Conservation (phyloP, 2,888 invertebrate genomes). For the Crossocerus cetratus region DNA sequence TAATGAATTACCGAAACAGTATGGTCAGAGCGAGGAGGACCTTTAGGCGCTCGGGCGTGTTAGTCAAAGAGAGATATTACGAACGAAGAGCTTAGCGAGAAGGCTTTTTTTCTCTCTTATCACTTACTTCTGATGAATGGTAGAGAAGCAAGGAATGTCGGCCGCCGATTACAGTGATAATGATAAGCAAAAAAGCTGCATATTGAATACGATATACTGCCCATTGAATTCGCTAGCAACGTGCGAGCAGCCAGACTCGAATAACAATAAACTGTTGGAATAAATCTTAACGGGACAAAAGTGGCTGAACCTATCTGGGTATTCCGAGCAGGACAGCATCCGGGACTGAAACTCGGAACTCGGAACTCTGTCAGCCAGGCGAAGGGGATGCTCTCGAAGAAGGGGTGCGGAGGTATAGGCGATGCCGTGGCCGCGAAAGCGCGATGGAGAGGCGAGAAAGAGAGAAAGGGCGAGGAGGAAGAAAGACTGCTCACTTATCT, state of each 20-base stretch:
- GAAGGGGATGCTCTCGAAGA: not conserved
- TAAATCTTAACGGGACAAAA: slow-evolving; percentile 70
- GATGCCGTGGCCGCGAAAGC: too few species aligned
- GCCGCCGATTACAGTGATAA: too few species aligned
- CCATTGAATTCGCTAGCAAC: too few species aligned
- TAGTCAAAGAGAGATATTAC: slow-evolving; percentile 20
- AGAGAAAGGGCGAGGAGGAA: not conserved
- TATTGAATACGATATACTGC: too few species aligned
- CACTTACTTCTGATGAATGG: too few species aligned
- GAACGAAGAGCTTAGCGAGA: slow-evolving; percentile 63
- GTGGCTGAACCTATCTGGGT: slow-evolving; percentile 67
- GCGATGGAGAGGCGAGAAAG: not conserved
- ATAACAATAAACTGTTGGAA: slow-evolving; percentile 53
- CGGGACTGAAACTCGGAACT: slow-evolving; percentile 18
- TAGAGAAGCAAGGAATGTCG: too few species aligned
- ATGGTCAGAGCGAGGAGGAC: slow-evolving; percentile 22
- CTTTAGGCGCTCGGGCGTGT: not conserved
- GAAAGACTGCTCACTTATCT: slow-evolving; percentile 70
- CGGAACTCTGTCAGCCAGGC: slow-evolving; percentile 17
- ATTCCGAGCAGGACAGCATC: slow-evolving; percentile 48
- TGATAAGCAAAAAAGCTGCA: too few species aligned
- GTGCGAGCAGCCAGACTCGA: too few species aligned
- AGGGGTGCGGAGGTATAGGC: not conserved
- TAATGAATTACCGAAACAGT: slow-evolving; percentile 27
- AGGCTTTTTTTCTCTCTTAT: slow-evolving; percentile 9